Conservation (phyloP, 2,113 vertebrate genomes). For the Probosciger aterrimus region DNA sequence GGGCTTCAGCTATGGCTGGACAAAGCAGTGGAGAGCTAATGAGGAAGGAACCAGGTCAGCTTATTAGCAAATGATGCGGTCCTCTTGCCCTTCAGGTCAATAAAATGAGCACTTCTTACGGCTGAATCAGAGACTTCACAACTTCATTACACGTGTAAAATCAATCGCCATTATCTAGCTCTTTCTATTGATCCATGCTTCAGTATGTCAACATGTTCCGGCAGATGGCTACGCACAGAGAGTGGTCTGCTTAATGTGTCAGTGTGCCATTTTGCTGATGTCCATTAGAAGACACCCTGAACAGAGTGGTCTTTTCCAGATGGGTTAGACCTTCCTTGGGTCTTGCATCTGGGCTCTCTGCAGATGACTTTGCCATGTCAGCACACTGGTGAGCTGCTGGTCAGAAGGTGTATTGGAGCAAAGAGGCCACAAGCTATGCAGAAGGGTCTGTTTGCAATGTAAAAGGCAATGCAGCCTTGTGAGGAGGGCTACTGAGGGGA, state of each 20-base stretch:
- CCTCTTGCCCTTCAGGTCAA: neutral
- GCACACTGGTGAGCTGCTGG: neutral
- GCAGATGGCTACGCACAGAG: neutral
- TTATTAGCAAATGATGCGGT: neutral
- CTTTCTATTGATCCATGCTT: neutral
- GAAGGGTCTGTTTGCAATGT: neutral
- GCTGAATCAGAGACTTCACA: neutral
- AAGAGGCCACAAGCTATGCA: neutral
- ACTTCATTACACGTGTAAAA: neutral
- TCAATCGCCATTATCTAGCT: neutral
- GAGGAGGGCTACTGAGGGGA: neutral
- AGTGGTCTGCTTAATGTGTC: fast-evolving
- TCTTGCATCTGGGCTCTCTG: neutral
- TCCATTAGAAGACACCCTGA: neutral
- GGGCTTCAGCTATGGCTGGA: neutral
- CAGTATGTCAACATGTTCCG: neutral
- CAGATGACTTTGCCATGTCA: neutral
- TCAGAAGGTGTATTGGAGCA: neutral
- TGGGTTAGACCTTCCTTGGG: neutral
- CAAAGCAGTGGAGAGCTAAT: neutral
- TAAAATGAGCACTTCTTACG: neutral
- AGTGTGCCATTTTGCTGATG: neutral
- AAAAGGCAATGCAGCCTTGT: neutral
- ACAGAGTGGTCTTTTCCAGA: neutral
- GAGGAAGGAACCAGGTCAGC: neutral